Evolutionary conservation across 2,888 invertebrate genomes (phyloP).

Genomic region (Monoplex corrugatus): DNA sequence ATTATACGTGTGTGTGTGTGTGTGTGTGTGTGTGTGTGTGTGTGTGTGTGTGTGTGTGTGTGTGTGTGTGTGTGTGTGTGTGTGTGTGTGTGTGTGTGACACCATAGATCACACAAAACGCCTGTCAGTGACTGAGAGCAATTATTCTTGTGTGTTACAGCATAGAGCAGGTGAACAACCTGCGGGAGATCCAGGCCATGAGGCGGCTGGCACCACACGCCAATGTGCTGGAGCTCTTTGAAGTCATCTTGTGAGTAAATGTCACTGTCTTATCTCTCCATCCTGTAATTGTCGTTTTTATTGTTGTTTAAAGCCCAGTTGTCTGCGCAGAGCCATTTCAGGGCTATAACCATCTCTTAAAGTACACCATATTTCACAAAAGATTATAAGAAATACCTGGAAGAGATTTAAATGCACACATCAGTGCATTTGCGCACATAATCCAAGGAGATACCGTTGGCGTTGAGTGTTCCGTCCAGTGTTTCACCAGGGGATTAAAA

Average conservation of each 20-base stretch:
- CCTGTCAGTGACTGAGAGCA: not conserved
- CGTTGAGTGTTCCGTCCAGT: no score
- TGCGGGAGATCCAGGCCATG: slow-evolving; percentile 86
- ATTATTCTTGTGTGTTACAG: slow-evolving; percentile 67
- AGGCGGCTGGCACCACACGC: slow-evolving; percentile 85
- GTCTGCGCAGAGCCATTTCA: no score
- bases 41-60: not conserved
- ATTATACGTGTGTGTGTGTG: no score
- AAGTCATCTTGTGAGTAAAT: slow-evolving; percentile 86
- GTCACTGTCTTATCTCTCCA: not conserved
- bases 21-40: slow-evolving; percentile 20
- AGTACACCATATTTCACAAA: no score
- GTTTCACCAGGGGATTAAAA: no score
- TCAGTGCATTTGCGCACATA: no score
- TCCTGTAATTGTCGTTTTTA: no score
- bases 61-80: not conserved
- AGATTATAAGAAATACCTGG: no score
- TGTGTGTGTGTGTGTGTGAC: not conserved
- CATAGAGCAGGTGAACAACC: slow-evolving; percentile 81
- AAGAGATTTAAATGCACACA: no score
- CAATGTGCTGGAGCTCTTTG: slow-evolving; percentile 86
- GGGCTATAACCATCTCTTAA: no score
- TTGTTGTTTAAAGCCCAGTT: no score
- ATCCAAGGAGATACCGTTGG: no score
- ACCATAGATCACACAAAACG: not conserved